Evolutionary conservation across 1,140 invertebrate species (phyloP).

Genomic region (Brachionus koreanus): DNA sequence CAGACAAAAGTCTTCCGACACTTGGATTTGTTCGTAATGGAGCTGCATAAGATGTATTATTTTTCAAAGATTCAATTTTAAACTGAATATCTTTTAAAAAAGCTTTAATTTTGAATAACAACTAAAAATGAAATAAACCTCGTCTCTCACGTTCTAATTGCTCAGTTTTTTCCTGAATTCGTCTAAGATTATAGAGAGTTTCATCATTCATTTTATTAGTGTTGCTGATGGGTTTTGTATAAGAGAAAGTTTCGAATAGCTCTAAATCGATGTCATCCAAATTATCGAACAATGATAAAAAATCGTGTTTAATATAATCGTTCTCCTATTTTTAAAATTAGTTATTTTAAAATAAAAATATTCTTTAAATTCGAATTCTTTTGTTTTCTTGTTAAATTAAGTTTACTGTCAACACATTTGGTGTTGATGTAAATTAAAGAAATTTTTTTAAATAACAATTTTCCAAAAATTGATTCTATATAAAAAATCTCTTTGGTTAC

Average conservation of each 20-base stretch:
- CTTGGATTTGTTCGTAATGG: slow-evolving; percentile 4
- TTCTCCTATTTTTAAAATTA: neutral
- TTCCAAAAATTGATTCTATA: neutral
- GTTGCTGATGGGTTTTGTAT: neutral
- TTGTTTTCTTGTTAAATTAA: neutral
- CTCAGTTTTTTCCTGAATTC: slow-evolving; percentile 41
- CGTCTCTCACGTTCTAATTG: slow-evolving; percentile 10
- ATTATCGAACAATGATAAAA: slow-evolving; percentile 30
- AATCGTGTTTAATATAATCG: slow-evolving; percentile 34
- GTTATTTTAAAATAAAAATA: neutral
- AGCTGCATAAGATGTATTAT: slow-evolving; percentile 7
- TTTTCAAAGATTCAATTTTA: slow-evolving; percentile 28
- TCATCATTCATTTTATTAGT: slow-evolving; percentile 34
- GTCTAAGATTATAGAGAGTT: neutral
- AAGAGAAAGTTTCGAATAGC: neutral
- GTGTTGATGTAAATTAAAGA: neutral
- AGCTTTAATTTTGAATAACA: neutral
- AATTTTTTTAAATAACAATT: neutral
- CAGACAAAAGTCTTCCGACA: neutral
- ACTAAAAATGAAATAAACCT: neutral
- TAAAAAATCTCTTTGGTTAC: slow-evolving; percentile 35
- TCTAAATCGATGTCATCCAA: slow-evolving; percentile 29
- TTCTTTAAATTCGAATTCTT: neutral
- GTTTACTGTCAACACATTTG: neutral
- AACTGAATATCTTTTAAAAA: slow-evolving; percentile 8